Evolutionary conservation across 2,113 vertebrate species (phyloP).

Genomic region (Corythoichthys intestinalis): DNA sequence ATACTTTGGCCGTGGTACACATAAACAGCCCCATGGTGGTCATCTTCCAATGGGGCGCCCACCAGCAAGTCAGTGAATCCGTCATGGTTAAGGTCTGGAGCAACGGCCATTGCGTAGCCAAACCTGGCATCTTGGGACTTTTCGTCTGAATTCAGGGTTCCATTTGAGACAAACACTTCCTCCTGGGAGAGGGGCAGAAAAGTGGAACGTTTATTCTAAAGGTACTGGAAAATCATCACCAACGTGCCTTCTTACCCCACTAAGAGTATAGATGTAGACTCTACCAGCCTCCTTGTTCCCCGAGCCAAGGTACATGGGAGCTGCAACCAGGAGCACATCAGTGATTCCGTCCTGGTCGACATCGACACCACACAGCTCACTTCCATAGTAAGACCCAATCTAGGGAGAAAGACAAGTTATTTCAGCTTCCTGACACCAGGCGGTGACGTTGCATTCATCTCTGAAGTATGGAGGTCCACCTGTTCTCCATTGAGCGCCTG

Average conservation of each 20-base stretch:
- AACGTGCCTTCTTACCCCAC: conserved; percentile 73
- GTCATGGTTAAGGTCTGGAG: conserved; percentile 88
- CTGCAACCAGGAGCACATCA: conserved; percentile 87
- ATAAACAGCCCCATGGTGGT: conserved; percentile 86
- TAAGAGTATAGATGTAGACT: conserved; percentile 86
- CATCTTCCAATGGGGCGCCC: conserved; percentile 90
- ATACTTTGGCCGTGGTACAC: conserved; percentile 79
- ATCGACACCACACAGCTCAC: conserved; percentile 86
- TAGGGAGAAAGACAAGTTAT: conserved; percentile 42
- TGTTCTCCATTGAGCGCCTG: conserved; percentile 89
- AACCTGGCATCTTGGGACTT: conserved; percentile 85
- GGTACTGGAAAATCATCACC: neutral
- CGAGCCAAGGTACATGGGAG: conserved; percentile 88
- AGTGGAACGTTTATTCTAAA: neutral
- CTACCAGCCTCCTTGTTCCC: conserved; percentile 85
- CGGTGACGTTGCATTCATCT: conserved; percentile 23
- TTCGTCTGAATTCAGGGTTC: conserved; percentile 74
- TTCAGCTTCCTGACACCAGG: conserved; percentile 37
- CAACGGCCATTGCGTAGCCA: conserved; percentile 80
- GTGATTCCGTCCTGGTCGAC: conserved; percentile 82
- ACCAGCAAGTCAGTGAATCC: conserved; percentile 79
- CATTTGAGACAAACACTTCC: conserved; percentile 74
- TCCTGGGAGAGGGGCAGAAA: conserved; percentile 46
- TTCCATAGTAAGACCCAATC: conserved; percentile 96
- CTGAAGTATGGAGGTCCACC: conserved; percentile 60